Evolutionary conservation across 2,113 vertebrate genomes (phyloP).

Genomic region (Ochotona curzoniae): DNA sequence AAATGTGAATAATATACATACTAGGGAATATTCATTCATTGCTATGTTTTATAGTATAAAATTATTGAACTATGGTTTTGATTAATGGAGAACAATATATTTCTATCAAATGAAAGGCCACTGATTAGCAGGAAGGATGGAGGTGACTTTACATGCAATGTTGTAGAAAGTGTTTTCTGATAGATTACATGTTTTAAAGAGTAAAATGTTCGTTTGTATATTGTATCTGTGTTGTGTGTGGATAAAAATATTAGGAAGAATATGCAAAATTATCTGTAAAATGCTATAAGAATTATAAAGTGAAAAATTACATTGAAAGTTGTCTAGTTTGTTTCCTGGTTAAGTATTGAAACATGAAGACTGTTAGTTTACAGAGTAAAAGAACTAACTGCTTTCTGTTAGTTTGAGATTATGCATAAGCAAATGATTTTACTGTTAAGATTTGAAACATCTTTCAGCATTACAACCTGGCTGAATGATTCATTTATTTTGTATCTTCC

Average conservation of each 20-base stretch:
- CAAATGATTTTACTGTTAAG: slow-evolving; percentile 19
- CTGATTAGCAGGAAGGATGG: neutral
- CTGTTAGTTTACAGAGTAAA: neutral
- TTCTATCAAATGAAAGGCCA: neutral
- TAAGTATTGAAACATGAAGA: slow-evolving; percentile 31
- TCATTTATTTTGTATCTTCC: neutral
- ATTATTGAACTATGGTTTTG: neutral
- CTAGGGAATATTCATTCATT: slow-evolving; percentile 3
- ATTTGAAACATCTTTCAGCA: slow-evolving; percentile 53
- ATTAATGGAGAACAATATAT: neutral
- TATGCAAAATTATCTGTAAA: neutral
- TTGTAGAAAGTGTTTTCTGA: neutral
- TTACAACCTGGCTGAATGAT: neutral
- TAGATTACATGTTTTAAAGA: neutral
- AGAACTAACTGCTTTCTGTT: neutral
- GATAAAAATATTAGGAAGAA: neutral
- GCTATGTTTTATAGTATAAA: neutral
- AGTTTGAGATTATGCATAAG: slow-evolving; percentile 2
- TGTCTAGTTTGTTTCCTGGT: slow-evolving; percentile 25
- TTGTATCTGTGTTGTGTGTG: slow-evolving; percentile 15
- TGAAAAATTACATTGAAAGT: slow-evolving; percentile 7
- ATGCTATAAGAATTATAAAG: slow-evolving; percentile 3
- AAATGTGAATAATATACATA: neutral
- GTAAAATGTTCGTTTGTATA: neutral
- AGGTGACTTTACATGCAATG: neutral